Percentiles rank a stretch among this genome's conserved stretches.
phyloP scores from a whole-genome alignment of 2,113 vertebrate species.

The Albula goreensis region DNA sequence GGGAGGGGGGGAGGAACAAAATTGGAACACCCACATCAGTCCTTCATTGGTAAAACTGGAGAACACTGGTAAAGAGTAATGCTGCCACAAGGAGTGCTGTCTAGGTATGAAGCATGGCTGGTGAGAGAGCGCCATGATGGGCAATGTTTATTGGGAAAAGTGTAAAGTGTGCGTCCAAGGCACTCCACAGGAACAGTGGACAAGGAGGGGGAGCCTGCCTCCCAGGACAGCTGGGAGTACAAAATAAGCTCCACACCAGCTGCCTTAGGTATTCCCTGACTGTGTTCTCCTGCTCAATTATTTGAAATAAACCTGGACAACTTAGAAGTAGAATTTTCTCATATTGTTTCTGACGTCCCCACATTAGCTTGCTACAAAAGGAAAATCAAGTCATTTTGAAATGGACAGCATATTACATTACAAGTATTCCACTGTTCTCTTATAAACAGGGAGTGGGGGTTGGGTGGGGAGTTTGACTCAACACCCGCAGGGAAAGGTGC shows the following conservation, averaged over 20 bases:
- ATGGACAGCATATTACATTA: not conserved
- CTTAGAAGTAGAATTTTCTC: slow-evolving; percentile 34
- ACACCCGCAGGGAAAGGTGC: not conserved
- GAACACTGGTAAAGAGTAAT: not conserved
- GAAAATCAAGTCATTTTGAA: not conserved
- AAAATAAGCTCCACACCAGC: slow-evolving; percentile 58
- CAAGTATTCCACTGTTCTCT: not conserved
- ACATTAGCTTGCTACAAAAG: not conserved
- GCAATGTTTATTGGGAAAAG: slow-evolving; percentile 35
- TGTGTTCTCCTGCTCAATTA: slow-evolving; percentile 34
- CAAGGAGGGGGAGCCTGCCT: slow-evolving; percentile 20
- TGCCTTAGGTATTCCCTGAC: slow-evolving; percentile 24
- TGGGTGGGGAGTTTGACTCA: no score
- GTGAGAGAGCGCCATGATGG: not conserved
- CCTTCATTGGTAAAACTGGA: no score
- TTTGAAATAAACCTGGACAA: slow-evolving; percentile 49
- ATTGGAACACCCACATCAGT: no score
- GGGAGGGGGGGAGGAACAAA: no score
- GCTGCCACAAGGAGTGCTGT: not conserved
- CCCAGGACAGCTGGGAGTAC: slow-evolving; percentile 63
- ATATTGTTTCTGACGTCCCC: not conserved
- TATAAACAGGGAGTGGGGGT: no score
- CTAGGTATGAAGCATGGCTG: not conserved
- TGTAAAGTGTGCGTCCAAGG: slow-evolving; percentile 2
- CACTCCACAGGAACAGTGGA: not conserved